Evolutionary conservation across 2,797 vertebrate genomes (phyloP).

Genomic region (Acanthiza pusilla): DNA sequence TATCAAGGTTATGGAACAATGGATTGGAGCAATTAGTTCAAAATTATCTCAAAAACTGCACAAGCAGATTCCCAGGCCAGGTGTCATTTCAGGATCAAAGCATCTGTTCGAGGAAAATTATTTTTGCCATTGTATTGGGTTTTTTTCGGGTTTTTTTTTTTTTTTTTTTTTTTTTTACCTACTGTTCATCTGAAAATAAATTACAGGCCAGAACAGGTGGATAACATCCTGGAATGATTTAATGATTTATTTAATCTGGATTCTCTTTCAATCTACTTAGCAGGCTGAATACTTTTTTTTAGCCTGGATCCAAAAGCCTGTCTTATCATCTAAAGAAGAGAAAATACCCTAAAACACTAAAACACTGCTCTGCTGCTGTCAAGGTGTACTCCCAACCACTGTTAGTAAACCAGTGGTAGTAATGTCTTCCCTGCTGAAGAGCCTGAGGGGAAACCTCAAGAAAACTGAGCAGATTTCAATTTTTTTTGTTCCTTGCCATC

Average conservation of each 20-base stretch:
- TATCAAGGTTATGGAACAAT: not conserved
- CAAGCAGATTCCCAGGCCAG: not conserved
- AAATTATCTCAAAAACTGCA: not conserved
- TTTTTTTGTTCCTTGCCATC: not conserved
- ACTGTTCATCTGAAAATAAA: constrained; percentile 48
- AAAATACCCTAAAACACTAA: not conserved
- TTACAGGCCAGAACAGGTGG: constrained; percentile 50
- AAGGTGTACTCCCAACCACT: not conserved
- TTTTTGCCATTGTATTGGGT: not conserved
- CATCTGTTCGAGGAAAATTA: constrained; percentile 5
- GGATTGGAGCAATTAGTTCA: not conserved
- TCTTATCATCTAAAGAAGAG: constrained; percentile 23
- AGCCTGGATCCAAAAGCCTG: constrained; percentile 33
- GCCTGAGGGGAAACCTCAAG: not conserved
- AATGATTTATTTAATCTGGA: constrained; percentile 67
- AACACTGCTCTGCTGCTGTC: not conserved
- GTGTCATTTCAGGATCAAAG: constrained; percentile 40
- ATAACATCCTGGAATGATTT: constrained; percentile 60
- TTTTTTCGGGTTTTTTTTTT: not conserved
- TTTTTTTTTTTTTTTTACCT: not conserved
- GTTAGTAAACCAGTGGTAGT: not conserved
- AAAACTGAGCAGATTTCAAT: not conserved
- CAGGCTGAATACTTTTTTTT: constrained; percentile 14
- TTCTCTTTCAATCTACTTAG: constrained; percentile 65
- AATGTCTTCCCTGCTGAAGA: not conserved